phyloP scores from a whole-genome alignment of 53 echinoderm and acorn worm species.

The Astropecten irregularis region DNA sequence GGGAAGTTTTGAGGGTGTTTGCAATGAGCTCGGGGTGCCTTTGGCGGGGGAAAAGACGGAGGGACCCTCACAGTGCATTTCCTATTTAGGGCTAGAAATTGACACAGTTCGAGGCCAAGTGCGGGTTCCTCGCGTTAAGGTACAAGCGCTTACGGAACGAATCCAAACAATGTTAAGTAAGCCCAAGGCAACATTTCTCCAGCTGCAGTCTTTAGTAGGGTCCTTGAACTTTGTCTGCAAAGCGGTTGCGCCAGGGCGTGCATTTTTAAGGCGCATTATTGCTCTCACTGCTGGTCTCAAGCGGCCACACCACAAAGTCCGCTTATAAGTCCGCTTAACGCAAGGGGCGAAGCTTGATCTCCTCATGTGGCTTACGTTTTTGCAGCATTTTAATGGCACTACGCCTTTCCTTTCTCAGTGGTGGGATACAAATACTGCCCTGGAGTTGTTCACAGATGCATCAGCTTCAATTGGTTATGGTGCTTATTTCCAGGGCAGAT shows the following conservation, averaged over 20 bases:
- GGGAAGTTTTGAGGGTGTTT: not conserved
- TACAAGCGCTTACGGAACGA: not conserved
- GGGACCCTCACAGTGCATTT: not conserved
- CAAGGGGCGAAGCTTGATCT: conserved; percentile 38
- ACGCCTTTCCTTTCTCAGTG: not conserved
- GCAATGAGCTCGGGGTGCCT: not conserved
- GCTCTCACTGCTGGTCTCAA: not conserved
- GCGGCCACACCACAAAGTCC: conserved; percentile 21
- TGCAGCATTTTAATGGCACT: conserved; percentile 44
- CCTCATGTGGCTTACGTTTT: conserved; percentile 31
- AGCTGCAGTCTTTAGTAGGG: conserved; percentile 7
- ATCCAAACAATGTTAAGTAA: not conserved
- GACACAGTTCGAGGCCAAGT: not conserved
- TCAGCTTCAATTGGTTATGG: conserved; percentile 54
- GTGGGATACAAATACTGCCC: not conserved
- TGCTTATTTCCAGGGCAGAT: conserved; percentile 39
- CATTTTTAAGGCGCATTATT: conserved; percentile 26
- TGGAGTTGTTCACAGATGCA: conserved; percentile 33
- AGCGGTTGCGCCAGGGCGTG: conserved; percentile 7
- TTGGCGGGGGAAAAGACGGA: not conserved
- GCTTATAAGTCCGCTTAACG: not conserved
- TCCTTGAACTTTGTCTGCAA: conserved; percentile 25
- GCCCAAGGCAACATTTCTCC: not conserved
- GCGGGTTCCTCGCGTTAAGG: conserved; percentile 23
- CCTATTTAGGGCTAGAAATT: not conserved